Percentiles rank a stretch among this genome's conserved stretches.
phyloP scores from a whole-genome alignment of 2,113 vertebrate species.

The Python bivittatus region DNA sequence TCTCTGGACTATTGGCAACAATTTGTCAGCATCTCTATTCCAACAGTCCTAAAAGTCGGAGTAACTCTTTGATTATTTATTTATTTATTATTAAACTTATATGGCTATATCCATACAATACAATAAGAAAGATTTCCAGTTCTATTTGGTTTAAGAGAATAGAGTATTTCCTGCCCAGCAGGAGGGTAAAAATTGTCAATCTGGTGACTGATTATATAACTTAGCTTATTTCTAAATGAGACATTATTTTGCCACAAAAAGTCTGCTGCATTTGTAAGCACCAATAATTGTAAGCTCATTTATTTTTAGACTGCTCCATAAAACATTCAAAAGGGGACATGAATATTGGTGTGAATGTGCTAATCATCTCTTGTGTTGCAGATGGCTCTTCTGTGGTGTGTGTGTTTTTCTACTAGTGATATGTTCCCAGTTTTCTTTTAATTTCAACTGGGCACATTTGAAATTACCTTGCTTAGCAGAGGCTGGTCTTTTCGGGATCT shows the following conservation, averaged over 20 bases:
- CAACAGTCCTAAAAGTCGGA: too few species aligned
- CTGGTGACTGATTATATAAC: neutral
- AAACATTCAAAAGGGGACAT: neutral
- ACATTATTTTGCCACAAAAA: neutral
- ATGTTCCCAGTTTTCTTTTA: neutral
- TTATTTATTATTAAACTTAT: too few species aligned
- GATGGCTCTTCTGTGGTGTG: neutral
- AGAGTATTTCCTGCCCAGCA: neutral
- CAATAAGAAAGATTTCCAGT: neutral
- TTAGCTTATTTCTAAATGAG: neutral
- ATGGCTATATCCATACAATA: neutral
- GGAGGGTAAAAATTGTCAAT: neutral
- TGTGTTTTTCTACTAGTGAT: neutral
- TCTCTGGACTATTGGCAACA: neutral
- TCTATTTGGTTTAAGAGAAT: neutral
- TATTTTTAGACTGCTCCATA: neutral
- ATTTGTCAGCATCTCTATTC: neutral
- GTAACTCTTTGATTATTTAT: neutral
- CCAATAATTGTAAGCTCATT: neutral
- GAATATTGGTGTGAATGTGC: neutral
- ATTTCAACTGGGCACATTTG: neutral
- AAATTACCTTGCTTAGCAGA: conserved; percentile 76
- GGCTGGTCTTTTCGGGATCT: conserved; percentile 73
- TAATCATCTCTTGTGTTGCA: neutral
- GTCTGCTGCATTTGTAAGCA: neutral